These are phyloP conservation scores for Globicephala melas DNA, from an alignment of 2,113 vertebrate genomes.

Conservation along the genomic window DNA sequence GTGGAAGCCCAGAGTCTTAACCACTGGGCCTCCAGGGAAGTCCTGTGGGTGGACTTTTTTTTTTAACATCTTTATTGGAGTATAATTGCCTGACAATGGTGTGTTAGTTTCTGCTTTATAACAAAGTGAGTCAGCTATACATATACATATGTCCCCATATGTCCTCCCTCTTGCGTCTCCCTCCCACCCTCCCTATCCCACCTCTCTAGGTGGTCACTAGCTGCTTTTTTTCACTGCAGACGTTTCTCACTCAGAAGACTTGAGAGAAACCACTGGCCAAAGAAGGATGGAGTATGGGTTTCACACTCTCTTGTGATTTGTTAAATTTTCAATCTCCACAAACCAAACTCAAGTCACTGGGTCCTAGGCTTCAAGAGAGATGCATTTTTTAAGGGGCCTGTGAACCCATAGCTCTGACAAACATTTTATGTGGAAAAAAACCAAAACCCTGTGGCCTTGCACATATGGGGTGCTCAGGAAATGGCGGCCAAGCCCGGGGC, in stretches of 20 bases:
- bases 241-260: background rate
- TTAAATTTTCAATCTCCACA: background rate
- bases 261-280: background rate
- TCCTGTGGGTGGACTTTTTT: too few species aligned
- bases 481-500: background rate
- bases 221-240: too few species aligned
- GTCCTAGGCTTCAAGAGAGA: background rate
- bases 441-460: background rate
- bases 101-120: too few species aligned
- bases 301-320: background rate
- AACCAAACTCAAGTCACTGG: background rate
- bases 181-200: too few species aligned
- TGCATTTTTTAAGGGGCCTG: background rate
- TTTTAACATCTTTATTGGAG: too few species aligned
- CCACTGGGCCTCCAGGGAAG: background rate
- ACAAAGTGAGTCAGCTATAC: too few species aligned
- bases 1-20: background rate
- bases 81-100: too few species aligned
- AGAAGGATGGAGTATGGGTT: background rate
- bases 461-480: background rate
- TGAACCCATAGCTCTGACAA: background rate
- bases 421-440: background rate
- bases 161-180: too few species aligned
- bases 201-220: too few species aligned
- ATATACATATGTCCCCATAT: too few species aligned